Evolutionary conservation across 1,140 invertebrate genomes (phyloP), one percentile per base, ranked within the genome.

Genomic region (Gryon sp.): DNA sequence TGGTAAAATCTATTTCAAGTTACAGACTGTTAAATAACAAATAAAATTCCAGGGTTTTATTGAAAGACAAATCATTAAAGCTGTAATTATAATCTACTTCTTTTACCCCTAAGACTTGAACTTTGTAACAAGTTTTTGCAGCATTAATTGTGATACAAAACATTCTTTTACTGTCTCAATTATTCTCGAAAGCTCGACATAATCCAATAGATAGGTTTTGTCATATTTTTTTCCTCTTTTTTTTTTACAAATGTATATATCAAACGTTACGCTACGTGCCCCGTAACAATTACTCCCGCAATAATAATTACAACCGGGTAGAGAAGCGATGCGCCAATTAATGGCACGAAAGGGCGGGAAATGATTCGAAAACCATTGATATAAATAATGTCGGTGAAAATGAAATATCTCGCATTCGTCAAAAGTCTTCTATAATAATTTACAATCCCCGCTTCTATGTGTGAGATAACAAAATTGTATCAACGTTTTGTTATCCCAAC

Each of bases 251-350:
- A n/a, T n/a, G n/a, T n/a, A n/a, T n/a, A n/a, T n/a, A n/a, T n/a
- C n/a, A n/a, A n/a, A 48, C 16, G 28, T 18, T 41, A 19, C 22
- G 19, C 66, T 76, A 59, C 74, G 74, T 69, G 65, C 59, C 52
- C 57, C 38, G 11, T 52, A 65, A 70, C 65, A 70, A 70, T 76
- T 70, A 76, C 52, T 70, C 59, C 65, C 24, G 52, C 65, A 59
- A 70, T 59, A 76, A 76, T 76, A 76, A 76, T 76, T 70, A 53
- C 65, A 76, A 65, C 57, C 24, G 40, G 34, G 59, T 57, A 14
- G 55, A 68, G n/a, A n/a, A 69, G 43, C 65, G 57, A 69, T 65
- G 57, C 63, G 63, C 63, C 65, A 76, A 76, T 76, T 76, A 76
- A 76, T 69, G 73, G 38, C 73, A 76, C 73, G 73, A 55, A 76